phyloP scores from a whole-genome alignment of 2,797 vertebrate genomes.

The Hippoglossus hippoglossus region DNA sequence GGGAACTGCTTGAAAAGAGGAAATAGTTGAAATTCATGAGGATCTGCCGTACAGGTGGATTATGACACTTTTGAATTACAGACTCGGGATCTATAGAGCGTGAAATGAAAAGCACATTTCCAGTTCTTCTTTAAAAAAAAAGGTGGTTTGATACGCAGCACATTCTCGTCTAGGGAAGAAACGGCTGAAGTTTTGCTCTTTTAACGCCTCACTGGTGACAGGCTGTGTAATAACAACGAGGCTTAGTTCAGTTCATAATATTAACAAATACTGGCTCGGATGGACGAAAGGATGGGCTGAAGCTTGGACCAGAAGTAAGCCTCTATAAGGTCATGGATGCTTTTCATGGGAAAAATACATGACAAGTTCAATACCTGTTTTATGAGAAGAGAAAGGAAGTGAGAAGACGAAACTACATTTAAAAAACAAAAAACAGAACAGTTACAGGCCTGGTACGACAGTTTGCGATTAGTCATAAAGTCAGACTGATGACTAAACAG shows the following conservation, averaged over 20 bases:
- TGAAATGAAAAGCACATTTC: conserved; percentile 13
- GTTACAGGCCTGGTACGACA: background rate
- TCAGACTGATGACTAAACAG: conserved; percentile 40
- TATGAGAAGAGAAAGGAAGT: background rate
- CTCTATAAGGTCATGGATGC: background rate
- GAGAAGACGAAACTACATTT: background rate
- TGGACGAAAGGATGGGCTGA: background rate
- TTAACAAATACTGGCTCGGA: conserved; percentile 57
- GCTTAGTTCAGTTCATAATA: conserved; percentile 15
- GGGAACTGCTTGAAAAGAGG: background rate
- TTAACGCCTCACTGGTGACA: conserved; percentile 3
- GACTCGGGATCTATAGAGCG: conserved; percentile 26
- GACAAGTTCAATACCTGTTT: background rate
- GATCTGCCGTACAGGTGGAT: background rate
- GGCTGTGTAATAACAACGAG: conserved; percentile 25
- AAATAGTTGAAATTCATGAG: conserved; percentile 13
- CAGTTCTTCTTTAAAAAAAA: conserved; percentile 6
- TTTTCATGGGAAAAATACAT: background rate
- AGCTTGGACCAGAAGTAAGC: background rate
- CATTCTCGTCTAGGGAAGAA: background rate
- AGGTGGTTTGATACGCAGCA: background rate
- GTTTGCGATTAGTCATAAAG: conserved; percentile 14
- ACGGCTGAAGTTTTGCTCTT: conserved; percentile 11
- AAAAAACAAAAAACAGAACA: background rate
- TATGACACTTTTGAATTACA: conserved; percentile 2